These are phyloP conservation scores for Microplitis manilae DNA, from an alignment of 2,888 invertebrate species.

Conservation along the genomic window DNA sequence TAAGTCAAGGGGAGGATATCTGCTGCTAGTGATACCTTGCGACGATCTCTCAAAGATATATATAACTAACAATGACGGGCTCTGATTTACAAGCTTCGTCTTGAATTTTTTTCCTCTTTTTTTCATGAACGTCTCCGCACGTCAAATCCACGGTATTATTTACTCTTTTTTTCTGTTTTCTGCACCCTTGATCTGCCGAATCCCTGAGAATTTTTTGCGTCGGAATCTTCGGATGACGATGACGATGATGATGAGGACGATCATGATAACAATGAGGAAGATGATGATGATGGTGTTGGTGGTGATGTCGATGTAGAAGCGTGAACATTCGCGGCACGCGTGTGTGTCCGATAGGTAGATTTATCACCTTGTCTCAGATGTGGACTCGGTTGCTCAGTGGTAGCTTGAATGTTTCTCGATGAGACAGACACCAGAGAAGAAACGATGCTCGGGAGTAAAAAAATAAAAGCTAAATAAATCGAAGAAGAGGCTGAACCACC, in stretches of 20 bases:
- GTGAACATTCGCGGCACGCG: slow-evolving; percentile 36
- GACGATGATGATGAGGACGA: not conserved
- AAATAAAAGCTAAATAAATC: slow-evolving; percentile 1
- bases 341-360: slow-evolving; percentile 30
- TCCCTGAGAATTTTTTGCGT: not conserved
- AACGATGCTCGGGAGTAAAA: not conserved
- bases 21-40: slow-evolving; percentile 3
- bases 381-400: slow-evolving; percentile 10
- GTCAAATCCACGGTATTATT: slow-evolving; percentile 19
- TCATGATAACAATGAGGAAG: not conserved
- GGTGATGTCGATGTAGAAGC: slow-evolving; percentile 19
- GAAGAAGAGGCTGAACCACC: slow-evolving; percentile 17
- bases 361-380: slow-evolving; percentile 25
- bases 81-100: slow-evolving; percentile 28
- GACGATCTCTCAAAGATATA: not conserved
- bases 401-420: slow-evolving; percentile 33
- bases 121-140: not conserved
- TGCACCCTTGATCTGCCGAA: not conserved
- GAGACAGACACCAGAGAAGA: slow-evolving; percentile 24
- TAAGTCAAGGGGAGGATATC: slow-evolving; percentile 6
- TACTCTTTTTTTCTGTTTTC: slow-evolving; percentile 12
- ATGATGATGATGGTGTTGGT: not conserved
- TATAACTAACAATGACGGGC: slow-evolving; percentile 16
- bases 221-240: not conserved
- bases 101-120: slow-evolving; percentile 9